Percentiles rank a stretch among this genome's conserved stretches.
These are phyloP conservation scores for Andrena flavipes DNA, from an alignment of 2,888 invertebrate genomes.

Conservation along the genomic window DNA sequence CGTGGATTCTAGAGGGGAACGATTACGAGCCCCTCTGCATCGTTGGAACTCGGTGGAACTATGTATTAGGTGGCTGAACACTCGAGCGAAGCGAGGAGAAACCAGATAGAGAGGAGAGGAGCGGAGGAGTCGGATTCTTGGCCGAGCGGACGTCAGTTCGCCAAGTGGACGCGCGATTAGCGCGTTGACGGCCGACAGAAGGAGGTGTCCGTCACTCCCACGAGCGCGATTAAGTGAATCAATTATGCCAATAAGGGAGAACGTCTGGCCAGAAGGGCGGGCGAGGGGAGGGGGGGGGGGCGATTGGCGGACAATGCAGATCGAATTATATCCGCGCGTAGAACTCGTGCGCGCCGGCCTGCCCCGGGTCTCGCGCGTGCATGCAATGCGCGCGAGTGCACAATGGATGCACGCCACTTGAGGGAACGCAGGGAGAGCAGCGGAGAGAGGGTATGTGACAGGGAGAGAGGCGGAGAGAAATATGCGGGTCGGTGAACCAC, in stretches of 20 bases:
- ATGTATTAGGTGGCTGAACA: background rate
- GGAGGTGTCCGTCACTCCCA: slow-evolving; percentile 71
- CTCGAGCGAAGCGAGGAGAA: background rate
- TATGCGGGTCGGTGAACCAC: slow-evolving; percentile 75
- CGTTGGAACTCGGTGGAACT: background rate
- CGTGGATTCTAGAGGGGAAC: no score
- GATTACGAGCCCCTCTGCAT: no score
- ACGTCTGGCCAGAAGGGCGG: slow-evolving; percentile 57
- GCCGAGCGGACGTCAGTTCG: slow-evolving; percentile 38
- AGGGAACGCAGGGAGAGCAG: background rate
- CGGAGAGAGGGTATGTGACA: background rate
- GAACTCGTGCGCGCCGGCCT: slow-evolving; percentile 58
- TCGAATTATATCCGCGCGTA: slow-evolving; percentile 75
- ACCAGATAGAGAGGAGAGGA: background rate
- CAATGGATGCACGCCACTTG: slow-evolving; percentile 59
- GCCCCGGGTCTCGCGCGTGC: slow-evolving; percentile 44
- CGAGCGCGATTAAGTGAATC: slow-evolving; percentile 75
- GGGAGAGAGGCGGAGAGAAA: slow-evolving; percentile 33
- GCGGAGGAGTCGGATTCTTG: slow-evolving; percentile 20
- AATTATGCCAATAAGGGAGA: slow-evolving; percentile 79
- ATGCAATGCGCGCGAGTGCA: slow-evolving; percentile 55
- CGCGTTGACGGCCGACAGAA: slow-evolving; percentile 52
- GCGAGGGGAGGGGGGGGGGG: background rate
- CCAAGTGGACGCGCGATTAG: slow-evolving; percentile 45
- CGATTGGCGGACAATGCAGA: slow-evolving; percentile 79